These are phyloP conservation scores for Conomelus anceps DNA, from an alignment of 2,888 invertebrate genomes.

Conservation along the genomic window DNA sequence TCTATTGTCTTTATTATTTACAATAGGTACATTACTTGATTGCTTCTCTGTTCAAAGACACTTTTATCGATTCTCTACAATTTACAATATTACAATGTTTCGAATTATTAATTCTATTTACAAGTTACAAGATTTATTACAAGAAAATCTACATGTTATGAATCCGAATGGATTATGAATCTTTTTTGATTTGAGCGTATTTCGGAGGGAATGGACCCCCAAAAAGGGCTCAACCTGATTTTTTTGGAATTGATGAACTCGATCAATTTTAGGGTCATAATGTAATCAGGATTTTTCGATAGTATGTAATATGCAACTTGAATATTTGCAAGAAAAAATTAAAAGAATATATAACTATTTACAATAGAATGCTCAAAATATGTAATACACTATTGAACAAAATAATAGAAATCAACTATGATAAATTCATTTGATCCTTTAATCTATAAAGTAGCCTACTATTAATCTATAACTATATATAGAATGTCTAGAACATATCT, in stretches of 20 bases:
- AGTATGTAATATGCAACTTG: too few relatives aligned
- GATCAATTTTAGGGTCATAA: too few relatives aligned
- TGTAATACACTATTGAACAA: not conserved
- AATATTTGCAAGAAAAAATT: not conserved
- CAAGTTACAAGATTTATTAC: not conserved
- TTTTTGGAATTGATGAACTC: not conserved
- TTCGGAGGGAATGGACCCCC: too few relatives aligned
- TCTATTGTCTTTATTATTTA: not conserved
- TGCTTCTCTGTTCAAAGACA: not conserved
- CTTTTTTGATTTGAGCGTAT: too few relatives aligned
- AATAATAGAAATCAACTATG: not conserved
- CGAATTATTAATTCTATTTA: not conserved
- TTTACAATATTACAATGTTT: not conserved
- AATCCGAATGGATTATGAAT: too few relatives aligned
- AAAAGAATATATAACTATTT: not conserved
- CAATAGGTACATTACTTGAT: not conserved
- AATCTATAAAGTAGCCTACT: too few relatives aligned
- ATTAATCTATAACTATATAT: too few relatives aligned
- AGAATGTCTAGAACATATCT: too few relatives aligned
- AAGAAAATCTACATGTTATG: too few relatives aligned
- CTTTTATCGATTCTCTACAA: not conserved
- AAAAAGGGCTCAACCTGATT: too few relatives aligned
- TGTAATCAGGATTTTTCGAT: too few relatives aligned
- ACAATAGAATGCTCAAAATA: not conserved
- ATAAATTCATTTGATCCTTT: too few relatives aligned